Conservation (phyloP, 2,113 vertebrate genomes). For the Suricata suricatta region DNA sequence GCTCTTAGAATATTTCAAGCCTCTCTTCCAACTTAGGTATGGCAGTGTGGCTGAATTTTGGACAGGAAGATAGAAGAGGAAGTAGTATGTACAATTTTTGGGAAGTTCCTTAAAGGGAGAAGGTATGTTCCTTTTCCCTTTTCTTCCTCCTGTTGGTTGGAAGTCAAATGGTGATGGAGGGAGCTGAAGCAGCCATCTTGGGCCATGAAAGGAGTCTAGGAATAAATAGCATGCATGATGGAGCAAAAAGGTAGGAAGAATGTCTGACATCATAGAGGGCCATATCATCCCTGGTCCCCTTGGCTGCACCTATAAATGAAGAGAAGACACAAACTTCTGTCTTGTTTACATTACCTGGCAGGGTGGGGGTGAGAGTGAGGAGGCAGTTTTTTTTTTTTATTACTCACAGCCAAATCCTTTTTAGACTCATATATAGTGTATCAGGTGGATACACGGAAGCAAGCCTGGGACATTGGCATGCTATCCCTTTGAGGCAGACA, state of each 20-base stretch:
- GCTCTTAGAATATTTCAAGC: not conserved
- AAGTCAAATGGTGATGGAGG: not conserved
- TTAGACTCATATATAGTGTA: not conserved
- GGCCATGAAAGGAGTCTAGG: not conserved
- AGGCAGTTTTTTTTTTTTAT: not conserved
- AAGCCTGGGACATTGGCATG: not conserved
- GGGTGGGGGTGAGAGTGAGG: not conserved
- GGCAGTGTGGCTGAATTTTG: not conserved
- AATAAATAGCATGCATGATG: not conserved
- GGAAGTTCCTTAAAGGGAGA: not conserved
- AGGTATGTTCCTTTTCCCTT: not conserved
- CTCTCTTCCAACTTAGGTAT: not conserved
- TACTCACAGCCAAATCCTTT: not conserved
- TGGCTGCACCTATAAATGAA: not conserved
- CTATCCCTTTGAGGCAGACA: not conserved
- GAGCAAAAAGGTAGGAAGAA: not conserved
- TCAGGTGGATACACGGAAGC: not conserved
- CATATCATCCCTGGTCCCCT: not conserved
- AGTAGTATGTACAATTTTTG: not conserved
- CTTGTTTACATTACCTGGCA: not conserved
- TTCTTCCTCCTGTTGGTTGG: not conserved
- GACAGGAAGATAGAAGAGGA: not conserved
- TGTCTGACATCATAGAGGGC: not conserved
- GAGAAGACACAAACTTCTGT: not conserved
- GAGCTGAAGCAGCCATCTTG: not conserved